These are phyloP conservation scores for Colaptes auratus DNA, from an alignment of 2,113 vertebrate species.

Conservation along the genomic window DNA sequence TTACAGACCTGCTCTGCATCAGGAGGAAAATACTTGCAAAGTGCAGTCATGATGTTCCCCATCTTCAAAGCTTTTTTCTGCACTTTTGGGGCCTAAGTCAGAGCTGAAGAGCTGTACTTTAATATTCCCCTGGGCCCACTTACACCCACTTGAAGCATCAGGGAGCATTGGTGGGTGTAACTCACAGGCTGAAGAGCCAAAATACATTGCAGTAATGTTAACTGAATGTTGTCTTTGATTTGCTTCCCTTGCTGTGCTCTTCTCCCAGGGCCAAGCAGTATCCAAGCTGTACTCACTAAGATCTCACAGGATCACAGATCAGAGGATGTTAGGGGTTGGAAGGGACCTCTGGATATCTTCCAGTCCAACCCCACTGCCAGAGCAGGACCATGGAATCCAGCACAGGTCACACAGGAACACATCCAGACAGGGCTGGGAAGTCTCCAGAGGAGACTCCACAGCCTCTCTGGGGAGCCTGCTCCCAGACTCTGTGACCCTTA, in stretches of 20 bases:
- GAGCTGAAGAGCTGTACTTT: not conserved
- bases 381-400: too few relatives aligned
- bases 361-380: too few relatives aligned
- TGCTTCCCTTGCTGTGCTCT: not conserved
- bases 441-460: too few relatives aligned
- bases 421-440: too few relatives aligned
- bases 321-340: too few relatives aligned
- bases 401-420: too few relatives aligned
- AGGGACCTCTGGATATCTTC: too few relatives aligned
- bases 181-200: not conserved
- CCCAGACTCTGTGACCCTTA: too few relatives aligned
- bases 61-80: not conserved
- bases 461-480: too few relatives aligned
- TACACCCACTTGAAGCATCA: slow-evolving; percentile 26
- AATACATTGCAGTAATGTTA: slow-evolving; percentile 4
- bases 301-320: too few relatives aligned
- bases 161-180: slow-evolving; percentile 40
- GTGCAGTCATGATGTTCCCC: not conserved
- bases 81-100: slow-evolving; percentile 8
- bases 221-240: slow-evolving; percentile 22
- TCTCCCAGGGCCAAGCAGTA: not conserved
- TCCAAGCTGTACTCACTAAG: not conserved
- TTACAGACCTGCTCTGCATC: slow-evolving; percentile 12
- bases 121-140: slow-evolving; percentile 31
- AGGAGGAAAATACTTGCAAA: slow-evolving; percentile 7